A percentile compares a stretch with the other conserved stretches of the same genome.
Evolutionary conservation across 1,140 invertebrate genomes (phyloP).

Genomic region (Chironomus tepperi): DNA sequence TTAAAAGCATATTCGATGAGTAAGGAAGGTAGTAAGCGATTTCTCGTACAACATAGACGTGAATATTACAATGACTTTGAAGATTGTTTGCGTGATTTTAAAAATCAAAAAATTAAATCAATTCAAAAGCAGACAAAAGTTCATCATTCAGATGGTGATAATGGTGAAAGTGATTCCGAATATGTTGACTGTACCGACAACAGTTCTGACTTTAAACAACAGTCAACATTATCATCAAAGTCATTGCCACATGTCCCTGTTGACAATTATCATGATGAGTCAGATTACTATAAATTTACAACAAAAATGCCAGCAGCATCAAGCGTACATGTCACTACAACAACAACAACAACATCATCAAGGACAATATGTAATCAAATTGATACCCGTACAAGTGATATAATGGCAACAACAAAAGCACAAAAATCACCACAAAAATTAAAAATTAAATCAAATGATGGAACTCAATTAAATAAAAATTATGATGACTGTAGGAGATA

Average conservation of each 20-base stretch:
- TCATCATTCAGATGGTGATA: not conserved
- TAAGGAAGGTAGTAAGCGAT: not conserved
- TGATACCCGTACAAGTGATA: not conserved
- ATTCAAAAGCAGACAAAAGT: conserved; percentile 18
- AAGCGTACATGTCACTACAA: no score
- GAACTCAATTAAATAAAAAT: not conserved
- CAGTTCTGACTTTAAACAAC: not conserved
- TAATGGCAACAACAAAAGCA: not conserved
- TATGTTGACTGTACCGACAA: conserved; percentile 13
- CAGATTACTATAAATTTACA: not conserved
- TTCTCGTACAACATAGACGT: not conserved
- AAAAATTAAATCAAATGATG: not conserved
- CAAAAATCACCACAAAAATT: not conserved
- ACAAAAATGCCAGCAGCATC: not conserved
- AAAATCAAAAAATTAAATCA: conserved; percentile 19
- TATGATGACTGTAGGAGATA: not conserved
- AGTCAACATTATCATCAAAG: not conserved
- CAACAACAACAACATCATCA: not conserved
- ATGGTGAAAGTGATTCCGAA: not conserved
- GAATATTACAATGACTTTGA: conserved; percentile 20
- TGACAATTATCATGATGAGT: not conserved
- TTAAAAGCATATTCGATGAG: conserved; percentile 1
- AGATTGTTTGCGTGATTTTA: not conserved
- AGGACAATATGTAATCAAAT: not conserved
- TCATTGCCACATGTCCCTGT: conserved; percentile 9